A percentile compares a stretch with the other conserved stretches of the same genome.
Evolutionary conservation across 2,113 vertebrate genomes (phyloP).

Genomic region (Anser brachyrhynchus): DNA sequence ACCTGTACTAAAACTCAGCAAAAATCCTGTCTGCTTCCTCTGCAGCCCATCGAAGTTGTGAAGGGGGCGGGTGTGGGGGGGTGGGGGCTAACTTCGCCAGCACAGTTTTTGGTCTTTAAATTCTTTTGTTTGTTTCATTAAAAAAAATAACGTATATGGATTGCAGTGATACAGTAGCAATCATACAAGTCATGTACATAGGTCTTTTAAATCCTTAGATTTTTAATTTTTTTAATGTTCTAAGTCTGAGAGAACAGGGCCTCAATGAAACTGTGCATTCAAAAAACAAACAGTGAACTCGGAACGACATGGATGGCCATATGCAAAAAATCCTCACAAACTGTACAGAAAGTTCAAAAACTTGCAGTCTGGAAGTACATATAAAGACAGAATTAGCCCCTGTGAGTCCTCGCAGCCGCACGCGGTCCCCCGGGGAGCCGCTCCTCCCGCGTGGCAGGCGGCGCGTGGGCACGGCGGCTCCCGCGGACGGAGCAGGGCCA

Average conservation of each 20-base stretch:
- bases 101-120: slow-evolving; percentile 88
- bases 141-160: slow-evolving; percentile 74
- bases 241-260: slow-evolving; percentile 73
- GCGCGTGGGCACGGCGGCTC: slow-evolving; percentile 40
- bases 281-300: slow-evolving; percentile 75
- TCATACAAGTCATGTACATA: slow-evolving; percentile 60
- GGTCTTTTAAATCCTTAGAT: slow-evolving; percentile 43
- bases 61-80: neutral
- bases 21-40: slow-evolving; percentile 59
- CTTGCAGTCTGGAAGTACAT: slow-evolving; percentile 87
- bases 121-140: slow-evolving; percentile 57
- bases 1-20: slow-evolving; percentile 74
- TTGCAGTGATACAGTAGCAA: slow-evolving; percentile 62
- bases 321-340: slow-evolving; percentile 86
- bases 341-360: slow-evolving; percentile 86
- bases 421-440: slow-evolving; percentile 37
- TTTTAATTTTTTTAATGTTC: neutral
- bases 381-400: slow-evolving; percentile 82
- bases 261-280: slow-evolving; percentile 81
- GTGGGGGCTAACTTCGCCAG: slow-evolving; percentile 66
- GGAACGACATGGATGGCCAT: slow-evolving; percentile 73
- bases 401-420: slow-evolving; percentile 46
- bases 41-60: slow-evolving; percentile 59
- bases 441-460: slow-evolving; percentile 55
- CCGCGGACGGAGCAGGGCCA: slow-evolving; percentile 39